Evolutionary conservation across 2,797 vertebrate species (phyloP).

Genomic region (Cyprinodon diabolis): DNA sequence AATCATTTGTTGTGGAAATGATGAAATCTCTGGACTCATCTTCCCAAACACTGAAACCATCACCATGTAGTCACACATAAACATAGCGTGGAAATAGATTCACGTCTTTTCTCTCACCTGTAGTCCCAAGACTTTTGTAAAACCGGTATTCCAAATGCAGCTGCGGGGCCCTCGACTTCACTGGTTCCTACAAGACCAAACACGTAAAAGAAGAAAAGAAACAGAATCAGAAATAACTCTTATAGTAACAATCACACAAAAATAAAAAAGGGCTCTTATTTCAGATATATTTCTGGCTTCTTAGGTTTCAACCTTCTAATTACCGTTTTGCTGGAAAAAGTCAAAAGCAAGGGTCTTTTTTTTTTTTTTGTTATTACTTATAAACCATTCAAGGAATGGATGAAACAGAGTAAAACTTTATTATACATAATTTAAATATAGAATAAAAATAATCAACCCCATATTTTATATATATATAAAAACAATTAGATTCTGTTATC

Average conservation of each 20-base stretch:
- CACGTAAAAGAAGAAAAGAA: constrained; percentile 31
- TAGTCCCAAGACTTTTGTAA: constrained; percentile 96
- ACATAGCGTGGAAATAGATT: neutral
- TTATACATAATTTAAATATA: too few relatives aligned
- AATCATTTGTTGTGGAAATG: constrained; percentile 73
- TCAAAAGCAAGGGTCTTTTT: too few relatives aligned
- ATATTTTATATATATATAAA: too few relatives aligned
- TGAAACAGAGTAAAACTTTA: too few relatives aligned
- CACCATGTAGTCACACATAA: constrained; percentile 25
- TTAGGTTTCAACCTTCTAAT: too few relatives aligned
- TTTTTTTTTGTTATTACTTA: too few relatives aligned
- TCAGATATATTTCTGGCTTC: too few relatives aligned
- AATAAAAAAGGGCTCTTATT: too few relatives aligned
- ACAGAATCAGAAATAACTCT: neutral
- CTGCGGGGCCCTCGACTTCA: constrained; percentile 98
- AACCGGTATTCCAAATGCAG: constrained; percentile 99
- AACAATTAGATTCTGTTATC: too few relatives aligned
- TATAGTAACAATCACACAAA: neutral
- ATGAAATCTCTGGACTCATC: constrained; percentile 56
- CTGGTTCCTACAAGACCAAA: constrained; percentile 89
- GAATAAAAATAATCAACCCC: too few relatives aligned
- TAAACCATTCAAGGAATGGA: too few relatives aligned
- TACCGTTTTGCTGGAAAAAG: too few relatives aligned
- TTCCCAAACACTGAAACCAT: constrained; percentile 50
- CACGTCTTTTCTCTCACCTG: constrained; percentile 82